Evolutionary conservation across 1,140 invertebrate species (phyloP), one percentile per base, ranked within the genome.

Genomic region (Muscidifurax raptorellus): DNA sequence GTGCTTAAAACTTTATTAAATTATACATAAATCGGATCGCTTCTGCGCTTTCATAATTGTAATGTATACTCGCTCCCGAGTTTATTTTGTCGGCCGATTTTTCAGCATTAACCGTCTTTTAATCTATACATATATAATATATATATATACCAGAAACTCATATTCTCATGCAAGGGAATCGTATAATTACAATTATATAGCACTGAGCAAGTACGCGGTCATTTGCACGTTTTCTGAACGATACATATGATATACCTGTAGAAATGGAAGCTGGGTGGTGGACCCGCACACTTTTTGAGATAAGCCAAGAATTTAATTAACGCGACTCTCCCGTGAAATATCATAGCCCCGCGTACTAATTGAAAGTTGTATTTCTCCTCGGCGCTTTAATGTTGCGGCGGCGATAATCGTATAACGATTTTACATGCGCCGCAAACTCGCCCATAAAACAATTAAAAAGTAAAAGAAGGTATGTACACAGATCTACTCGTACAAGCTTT

Each of bases 201-300:
- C 15, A 28, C 22, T 67, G 3, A 13, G 66, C 10, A 12, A 69
- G 67, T 69, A n/a, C n/a, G 27, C 25, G 1, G 25, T 69, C 30
- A 30, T 69, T 69, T 12, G 15, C 27, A 69, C 36, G 76, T 84
- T 52, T 59, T 59, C 67, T 67, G 75, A 12, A 30, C 52, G 83
- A 87, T 86, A 86, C 87, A 85, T 88, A 87, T 88, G 83, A 82
- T 81, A 30, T 28, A 30, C 25, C 72, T 27, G 66, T 66, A 28
- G 72, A n/a, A n/a, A n/a, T n/a, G 72, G 47, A 36, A 72, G 79
- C 76, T 78, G 78, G 76, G 52, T 79, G 76, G 52, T 79, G 83
- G 28, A 80, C 25, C 15, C 40, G 87, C 83, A 85, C 86, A 82
- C 88, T 81, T 84, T 81, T 79, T 79, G 59, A 67, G 52, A 82